These are phyloP conservation scores for Anseranas semipalmata DNA, from an alignment of 2,113 vertebrate species.

Conservation along the genomic window DNA sequence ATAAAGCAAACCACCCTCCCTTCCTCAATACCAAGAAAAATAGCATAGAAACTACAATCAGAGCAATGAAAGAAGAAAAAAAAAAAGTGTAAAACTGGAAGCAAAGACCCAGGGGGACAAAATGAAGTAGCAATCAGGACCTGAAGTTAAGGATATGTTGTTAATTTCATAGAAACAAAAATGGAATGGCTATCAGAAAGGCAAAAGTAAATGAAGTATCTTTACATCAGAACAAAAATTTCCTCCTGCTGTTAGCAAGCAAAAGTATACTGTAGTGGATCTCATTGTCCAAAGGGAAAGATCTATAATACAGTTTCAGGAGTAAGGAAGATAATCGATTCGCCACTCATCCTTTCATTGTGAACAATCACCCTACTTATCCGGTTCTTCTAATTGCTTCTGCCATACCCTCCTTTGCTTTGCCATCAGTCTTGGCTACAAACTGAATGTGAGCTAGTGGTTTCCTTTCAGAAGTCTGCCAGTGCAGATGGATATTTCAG, in stretches of 20 bases:
- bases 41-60: background rate
- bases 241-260: background rate
- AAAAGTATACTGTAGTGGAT: background rate
- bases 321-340: background rate
- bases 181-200: background rate
- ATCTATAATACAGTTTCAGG: background rate
- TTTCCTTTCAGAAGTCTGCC: conserved; percentile 5
- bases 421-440: background rate
- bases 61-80: background rate
- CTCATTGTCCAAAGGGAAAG: background rate
- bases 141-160: background rate
- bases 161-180: background rate
- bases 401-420: background rate
- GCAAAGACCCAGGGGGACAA: background rate
- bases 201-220: background rate
- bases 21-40: background rate
- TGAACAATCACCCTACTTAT: background rate
- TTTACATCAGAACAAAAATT: background rate
- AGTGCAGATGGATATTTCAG: background rate
- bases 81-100: background rate
- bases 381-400: background rate
- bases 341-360: background rate
- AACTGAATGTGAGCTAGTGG: background rate
- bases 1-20: background rate
- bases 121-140: background rate